Evolutionary conservation across 2,888 invertebrate species (phyloP), one percentile per base, ranked within the genome.

Genomic region (Drosophila colorata): DNA sequence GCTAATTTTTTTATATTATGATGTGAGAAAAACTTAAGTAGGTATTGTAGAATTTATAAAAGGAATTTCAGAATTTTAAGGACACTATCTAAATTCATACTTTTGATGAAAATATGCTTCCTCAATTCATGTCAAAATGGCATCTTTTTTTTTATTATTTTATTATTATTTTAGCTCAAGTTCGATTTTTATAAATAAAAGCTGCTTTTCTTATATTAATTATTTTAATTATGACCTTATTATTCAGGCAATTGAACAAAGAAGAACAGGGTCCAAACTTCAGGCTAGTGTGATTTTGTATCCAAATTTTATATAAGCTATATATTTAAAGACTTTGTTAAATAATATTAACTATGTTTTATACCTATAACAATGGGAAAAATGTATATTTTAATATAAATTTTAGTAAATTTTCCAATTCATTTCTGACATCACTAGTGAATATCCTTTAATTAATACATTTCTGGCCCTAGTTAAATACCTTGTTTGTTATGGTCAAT

Each of bases 1-100:
- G 25, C 8, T 38, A 38, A 55, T 51, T 55, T 56, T 13, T 5
- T n/a, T 16, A 33, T 38, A 51, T 25, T 44, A 31, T 14, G 13
- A 31, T 25, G 16, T n/a, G 31, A 18, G 16, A 14, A 4, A 33
- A 33, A 4, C 13, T 33, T 4, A 33, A 13, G 28, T 9, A 28
- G 28, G 28, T 2, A 8, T 28, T 28, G 28, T 43, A 2, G 9
- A 11, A 40, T 18, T 18, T 1, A 2, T 11, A 18, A 23, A 35
- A 9, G 1, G 7, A 13, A 33, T 13, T 33, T 33, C 13, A 7
- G 11, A 13, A 3, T 4, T 33, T 13, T 33, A 28, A 2, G 28
- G 28, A 3, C 9, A 28, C 9, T 9, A 28, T 28, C 37, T 8
- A 14, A 37, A 2, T 14, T n/a, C 7, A 35, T 37, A 38, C 9